A percentile compares a stretch with the other conserved stretches of the same genome.
Evolutionary conservation across 2,797 vertebrate genomes (phyloP).

Genomic region (Xiphorhynchus erythropygius): DNA sequence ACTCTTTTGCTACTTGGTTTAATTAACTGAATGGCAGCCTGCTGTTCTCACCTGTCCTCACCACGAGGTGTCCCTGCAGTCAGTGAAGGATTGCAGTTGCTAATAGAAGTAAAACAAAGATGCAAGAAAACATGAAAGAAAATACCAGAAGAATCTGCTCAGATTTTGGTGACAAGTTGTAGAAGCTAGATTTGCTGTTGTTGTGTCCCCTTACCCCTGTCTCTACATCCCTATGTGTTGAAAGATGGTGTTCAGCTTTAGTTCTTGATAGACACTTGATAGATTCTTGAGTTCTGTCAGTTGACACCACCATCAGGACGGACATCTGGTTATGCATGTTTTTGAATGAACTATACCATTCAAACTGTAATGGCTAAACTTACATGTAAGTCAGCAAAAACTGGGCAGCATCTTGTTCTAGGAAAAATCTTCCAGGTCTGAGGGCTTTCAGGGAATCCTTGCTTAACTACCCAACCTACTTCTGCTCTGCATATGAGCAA

Average conservation of each 20-base stretch:
- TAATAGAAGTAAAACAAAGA: constrained; percentile 1
- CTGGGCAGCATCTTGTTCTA: neutral
- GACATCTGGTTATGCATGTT: neutral
- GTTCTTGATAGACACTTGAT: too few species aligned
- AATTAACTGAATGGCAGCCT: constrained; percentile 9
- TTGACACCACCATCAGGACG: neutral
- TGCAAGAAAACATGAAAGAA: neutral
- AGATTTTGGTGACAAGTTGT: neutral
- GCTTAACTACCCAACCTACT: neutral
- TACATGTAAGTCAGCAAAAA: neutral
- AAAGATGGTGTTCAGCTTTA: neutral
- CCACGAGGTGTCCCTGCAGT: constrained; percentile 65
- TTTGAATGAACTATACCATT: neutral
- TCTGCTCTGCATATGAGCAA: neutral
- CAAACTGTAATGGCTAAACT: neutral
- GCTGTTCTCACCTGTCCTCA: constrained; percentile 47
- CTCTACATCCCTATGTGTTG: neutral
- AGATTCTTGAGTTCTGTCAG: neutral
- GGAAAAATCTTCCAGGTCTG: neutral
- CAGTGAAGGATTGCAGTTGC: neutral
- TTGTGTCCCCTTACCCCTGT: neutral
- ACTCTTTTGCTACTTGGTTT: neutral
- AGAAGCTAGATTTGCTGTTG: neutral
- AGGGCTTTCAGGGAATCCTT: neutral
- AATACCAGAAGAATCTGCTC: constrained; percentile 8